These are phyloP conservation scores for Trichomalopsis sarcophagae DNA, from an alignment of 1,140 invertebrate species.

Conservation along the genomic window DNA sequence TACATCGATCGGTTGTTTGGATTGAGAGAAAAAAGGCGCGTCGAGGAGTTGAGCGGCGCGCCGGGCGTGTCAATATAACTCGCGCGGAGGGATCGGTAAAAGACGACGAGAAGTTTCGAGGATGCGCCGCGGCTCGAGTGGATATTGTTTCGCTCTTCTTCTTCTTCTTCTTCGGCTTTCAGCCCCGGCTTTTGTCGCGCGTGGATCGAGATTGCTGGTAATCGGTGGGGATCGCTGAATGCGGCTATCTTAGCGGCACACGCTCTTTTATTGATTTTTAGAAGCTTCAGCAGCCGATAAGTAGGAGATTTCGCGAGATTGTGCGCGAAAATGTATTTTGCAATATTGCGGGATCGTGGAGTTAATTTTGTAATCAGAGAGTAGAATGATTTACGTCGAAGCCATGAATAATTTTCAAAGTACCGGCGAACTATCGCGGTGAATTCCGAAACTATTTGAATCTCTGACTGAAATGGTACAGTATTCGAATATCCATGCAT, in stretches of 20 bases:
- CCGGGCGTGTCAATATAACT: conserved; percentile 2
- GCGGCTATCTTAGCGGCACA: not conserved
- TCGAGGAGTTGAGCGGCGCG: too few relatives aligned
- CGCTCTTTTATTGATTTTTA: not conserved
- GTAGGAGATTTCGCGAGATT: not conserved
- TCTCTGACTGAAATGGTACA: conserved; percentile 7
- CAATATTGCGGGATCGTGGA: not conserved
- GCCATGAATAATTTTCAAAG: conserved; percentile 10
- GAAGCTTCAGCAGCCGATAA: not conserved
- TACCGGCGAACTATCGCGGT: not conserved
- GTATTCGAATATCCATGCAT: conserved; percentile 8
- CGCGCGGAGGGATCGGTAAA: not conserved
- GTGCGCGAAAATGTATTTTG: not conserved
- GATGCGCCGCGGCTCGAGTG: not conserved
- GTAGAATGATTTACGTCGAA: too few relatives aligned
- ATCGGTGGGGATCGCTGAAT: not conserved
- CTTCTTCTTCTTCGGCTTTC: not conserved
- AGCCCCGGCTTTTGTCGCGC: not conserved
- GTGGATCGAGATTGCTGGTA: not conserved
- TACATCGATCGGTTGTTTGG: not conserved
- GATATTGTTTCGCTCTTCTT: conserved; percentile 18
- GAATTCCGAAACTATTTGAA: conserved; percentile 28
- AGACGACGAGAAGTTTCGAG: conserved; percentile 8
- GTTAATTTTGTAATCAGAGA: not conserved
- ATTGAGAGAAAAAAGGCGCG: not conserved